Evolutionary conservation across 1,140 invertebrate species (phyloP).

Genomic region (Brachionus asplanchnoidis): DNA sequence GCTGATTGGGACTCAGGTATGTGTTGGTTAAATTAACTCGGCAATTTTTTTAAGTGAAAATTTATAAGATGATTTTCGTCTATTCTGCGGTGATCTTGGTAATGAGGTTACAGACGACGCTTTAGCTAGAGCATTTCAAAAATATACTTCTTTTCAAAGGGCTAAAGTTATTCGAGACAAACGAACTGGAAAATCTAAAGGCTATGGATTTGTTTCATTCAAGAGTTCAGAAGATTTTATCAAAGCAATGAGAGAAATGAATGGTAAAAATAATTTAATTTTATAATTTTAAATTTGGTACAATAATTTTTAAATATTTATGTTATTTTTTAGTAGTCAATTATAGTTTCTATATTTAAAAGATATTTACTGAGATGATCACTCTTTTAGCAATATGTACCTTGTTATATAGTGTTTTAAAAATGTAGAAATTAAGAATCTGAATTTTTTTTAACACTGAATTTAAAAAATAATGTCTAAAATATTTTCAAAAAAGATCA

Average conservation of each 20-base stretch:
- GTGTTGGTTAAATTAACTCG: conserved; percentile 17
- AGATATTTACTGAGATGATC: no score
- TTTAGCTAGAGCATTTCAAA: conserved; percentile 83
- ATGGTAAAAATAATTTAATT: conserved; percentile 53
- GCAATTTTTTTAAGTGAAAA: neutral
- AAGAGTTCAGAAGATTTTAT: conserved; percentile 96
- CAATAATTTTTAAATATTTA: no score
- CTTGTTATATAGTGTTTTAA: no score
- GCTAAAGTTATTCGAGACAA: conserved; percentile 94
- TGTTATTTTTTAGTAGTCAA: neutral
- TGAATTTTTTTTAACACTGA: no score
- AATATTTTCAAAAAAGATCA: no score
- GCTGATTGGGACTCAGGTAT: conserved; percentile 81
- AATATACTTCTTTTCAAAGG: conserved; percentile 86
- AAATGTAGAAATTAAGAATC: no score
- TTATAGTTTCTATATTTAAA: no score
- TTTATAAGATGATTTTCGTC: conserved; percentile 81
- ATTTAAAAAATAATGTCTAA: no score
- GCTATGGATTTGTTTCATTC: conserved; percentile 97
- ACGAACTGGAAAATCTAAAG: conserved; percentile 93
- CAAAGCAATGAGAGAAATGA: conserved; percentile 96
- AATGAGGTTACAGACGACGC: conserved; percentile 98
- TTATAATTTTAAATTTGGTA: no score
- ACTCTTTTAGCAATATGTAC: no score
- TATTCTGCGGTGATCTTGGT: conserved; percentile 97